phyloP scores from a whole-genome alignment of 2,797 vertebrate genomes.

The Hypotaenidia okinawae region DNA sequence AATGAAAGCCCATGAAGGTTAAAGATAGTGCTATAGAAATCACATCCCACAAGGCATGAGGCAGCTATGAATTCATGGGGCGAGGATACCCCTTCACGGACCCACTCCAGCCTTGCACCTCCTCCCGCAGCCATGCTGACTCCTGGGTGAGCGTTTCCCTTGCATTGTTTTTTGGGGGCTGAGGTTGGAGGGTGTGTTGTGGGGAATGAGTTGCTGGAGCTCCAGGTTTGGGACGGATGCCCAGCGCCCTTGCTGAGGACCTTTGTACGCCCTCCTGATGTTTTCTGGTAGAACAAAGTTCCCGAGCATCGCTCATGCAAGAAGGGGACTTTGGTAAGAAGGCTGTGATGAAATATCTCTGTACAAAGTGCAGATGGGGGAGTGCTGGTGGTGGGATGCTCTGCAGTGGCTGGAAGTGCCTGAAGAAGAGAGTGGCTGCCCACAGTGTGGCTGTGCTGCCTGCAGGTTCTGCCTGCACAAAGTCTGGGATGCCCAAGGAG shows the following conservation, averaged over 20 bases:
- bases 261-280: conserved; percentile 31
- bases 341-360: conserved; percentile 33
- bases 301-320: conserved; percentile 14
- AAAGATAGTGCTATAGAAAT: neutral
- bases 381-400: neutral
- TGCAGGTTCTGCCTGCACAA: neutral
- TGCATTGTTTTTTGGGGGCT: neutral
- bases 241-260: neutral
- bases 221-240: neutral
- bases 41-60: neutral
- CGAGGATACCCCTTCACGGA: neutral
- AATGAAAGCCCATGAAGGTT: neutral
- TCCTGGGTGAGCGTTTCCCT: neutral
- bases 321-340: conserved; percentile 57
- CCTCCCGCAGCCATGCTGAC: fast-evolving
- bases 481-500: neutral
- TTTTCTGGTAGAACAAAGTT: conserved; percentile 54
- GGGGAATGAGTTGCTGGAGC: neutral
- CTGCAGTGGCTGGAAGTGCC: neutral
- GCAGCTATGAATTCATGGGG: neutral
- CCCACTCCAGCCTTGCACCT: neutral
- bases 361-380: neutral
- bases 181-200: neutral
- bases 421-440: neutral
- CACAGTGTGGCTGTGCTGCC: fast-evolving